A percentile compares a stretch with the other conserved stretches of the same genome.
phyloP scores from a whole-genome alignment of 2,888 invertebrate species.

The Onchidella celtica region DNA sequence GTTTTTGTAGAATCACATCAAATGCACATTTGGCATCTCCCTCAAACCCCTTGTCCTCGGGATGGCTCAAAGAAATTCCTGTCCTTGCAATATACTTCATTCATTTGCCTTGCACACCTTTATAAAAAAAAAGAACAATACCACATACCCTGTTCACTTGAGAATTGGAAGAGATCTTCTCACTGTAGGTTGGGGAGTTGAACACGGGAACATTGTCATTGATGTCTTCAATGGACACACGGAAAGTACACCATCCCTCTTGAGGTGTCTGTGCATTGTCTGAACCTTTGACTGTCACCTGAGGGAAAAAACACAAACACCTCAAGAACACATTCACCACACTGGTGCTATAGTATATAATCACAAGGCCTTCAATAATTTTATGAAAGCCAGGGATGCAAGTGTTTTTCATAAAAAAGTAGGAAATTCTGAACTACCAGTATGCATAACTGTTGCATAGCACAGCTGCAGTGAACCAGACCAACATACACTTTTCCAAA shows the following conservation, averaged over 20 bases:
- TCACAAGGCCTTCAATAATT: neutral
- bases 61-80: no score
- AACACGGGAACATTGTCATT: conserved; percentile 76
- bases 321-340: neutral
- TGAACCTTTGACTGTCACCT: conserved; percentile 93
- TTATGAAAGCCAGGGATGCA: neutral
- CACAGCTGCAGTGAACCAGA: no score
- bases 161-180: conserved; percentile 65
- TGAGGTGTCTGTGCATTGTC: conserved; percentile 99
- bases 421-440: no score
- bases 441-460: no score
- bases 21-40: no score
- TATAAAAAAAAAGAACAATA: no score
- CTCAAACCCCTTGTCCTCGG: no score
- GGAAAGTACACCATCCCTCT: conserved; percentile 98
- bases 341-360: no score
- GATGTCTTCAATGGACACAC: conserved; percentile 69
- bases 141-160: conserved; percentile 51
- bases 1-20: no score
- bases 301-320: neutral
- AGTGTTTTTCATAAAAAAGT: no score
- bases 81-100: no score
- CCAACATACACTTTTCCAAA: neutral
- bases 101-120: no score
- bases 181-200: conserved; percentile 71